These are phyloP conservation scores for Coracias cyanogaster DNA, from an alignment of 2,797 vertebrate genomes.

Conservation along the genomic window DNA sequence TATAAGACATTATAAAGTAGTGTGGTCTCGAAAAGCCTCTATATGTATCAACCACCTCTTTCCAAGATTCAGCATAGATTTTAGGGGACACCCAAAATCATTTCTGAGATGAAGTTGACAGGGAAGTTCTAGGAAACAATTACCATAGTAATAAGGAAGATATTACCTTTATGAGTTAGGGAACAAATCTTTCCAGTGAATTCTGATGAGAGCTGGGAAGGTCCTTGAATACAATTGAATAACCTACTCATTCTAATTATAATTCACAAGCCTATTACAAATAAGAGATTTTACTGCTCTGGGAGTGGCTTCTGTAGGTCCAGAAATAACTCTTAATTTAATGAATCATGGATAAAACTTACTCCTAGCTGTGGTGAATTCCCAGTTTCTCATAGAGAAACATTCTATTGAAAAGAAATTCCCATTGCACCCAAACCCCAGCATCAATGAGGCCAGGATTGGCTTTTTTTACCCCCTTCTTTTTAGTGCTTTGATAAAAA, in stretches of 20 bases:
- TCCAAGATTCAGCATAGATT: background rate
- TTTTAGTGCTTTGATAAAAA: background rate
- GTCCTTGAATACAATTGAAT: background rate
- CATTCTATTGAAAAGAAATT: background rate
- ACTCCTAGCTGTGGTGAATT: background rate
- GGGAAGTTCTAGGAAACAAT: background rate
- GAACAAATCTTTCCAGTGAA: background rate
- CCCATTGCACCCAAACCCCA: accelerated
- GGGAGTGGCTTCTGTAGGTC: background rate
- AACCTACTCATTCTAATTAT: background rate
- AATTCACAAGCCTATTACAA: background rate
- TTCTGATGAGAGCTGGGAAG: background rate
- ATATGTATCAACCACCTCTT: background rate
- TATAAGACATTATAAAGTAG: background rate
- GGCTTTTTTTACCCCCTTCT: background rate
- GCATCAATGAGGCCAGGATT: background rate
- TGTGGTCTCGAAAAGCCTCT: background rate
- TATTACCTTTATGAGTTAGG: background rate
- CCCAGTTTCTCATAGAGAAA: background rate
- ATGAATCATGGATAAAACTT: background rate
- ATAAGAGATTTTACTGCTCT: background rate
- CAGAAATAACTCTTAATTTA: background rate
- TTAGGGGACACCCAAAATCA: background rate
- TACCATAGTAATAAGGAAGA: background rate
- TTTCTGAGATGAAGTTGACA: background rate